Conservation (phyloP, 2,113 vertebrate species). For the Progne subis region DNA sequence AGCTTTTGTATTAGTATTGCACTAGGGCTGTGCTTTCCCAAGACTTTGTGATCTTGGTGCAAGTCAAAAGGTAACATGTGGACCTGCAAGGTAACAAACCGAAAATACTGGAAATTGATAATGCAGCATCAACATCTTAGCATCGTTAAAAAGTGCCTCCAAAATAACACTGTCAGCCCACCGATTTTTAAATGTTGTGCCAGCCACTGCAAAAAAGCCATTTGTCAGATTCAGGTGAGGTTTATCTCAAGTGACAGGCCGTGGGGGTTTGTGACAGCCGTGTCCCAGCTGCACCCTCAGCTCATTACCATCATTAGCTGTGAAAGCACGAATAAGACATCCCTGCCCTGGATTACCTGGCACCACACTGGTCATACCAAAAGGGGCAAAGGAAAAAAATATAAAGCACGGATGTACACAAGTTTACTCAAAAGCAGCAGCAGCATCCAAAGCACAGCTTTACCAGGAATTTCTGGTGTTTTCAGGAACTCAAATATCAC, state of each 20-base stretch:
- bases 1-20: neutral
- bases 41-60: neutral
- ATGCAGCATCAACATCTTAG: neutral
- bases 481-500: neutral
- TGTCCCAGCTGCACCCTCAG: neutral
- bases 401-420: accelerated
- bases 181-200: neutral
- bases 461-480: neutral
- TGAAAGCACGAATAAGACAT: neutral
- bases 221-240: neutral
- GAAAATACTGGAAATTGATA: accelerated
- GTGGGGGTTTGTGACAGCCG: neutral
- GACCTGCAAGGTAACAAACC: neutral
- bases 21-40: neutral
- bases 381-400: neutral
- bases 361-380: neutral
- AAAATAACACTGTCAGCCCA: neutral
- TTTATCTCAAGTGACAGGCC: accelerated
- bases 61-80: neutral
- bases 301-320: neutral
- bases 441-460: neutral
- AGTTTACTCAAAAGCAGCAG: neutral
- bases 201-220: neutral
- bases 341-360: too few species aligned
- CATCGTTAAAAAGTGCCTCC: neutral